phyloP scores from a whole-genome alignment of 1,140 invertebrate genomes.

The Anadara kagoshimensis region DNA sequence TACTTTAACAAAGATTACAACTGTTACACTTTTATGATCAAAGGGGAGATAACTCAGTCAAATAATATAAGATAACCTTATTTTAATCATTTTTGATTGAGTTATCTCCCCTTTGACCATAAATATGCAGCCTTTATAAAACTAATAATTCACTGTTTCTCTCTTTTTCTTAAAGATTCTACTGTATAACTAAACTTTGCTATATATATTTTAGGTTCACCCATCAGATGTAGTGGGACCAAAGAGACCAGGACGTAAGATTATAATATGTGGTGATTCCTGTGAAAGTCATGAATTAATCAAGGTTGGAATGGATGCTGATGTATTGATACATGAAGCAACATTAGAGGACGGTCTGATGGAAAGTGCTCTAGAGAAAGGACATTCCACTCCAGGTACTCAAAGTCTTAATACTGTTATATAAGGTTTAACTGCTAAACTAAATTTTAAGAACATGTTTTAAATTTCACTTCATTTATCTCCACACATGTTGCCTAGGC shows the following conservation, averaged over 20 bases:
- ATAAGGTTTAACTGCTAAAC: background rate
- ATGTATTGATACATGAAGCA: constrained; percentile 75
- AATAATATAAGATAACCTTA: no score
- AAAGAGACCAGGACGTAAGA: constrained; percentile 65
- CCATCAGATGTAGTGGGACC: constrained; percentile 70
- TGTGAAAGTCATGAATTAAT: constrained; percentile 66
- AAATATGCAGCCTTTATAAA: no score
- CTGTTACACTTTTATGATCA: no score
- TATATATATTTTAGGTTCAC: constrained; percentile 54
- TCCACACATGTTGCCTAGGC: background rate
- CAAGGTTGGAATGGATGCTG: constrained; percentile 66
- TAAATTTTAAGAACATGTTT: no score
- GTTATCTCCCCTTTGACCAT: no score
- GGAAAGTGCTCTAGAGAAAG: constrained; percentile 71
- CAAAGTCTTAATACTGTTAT: background rate
- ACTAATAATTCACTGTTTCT: no score
- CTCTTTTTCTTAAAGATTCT: no score
- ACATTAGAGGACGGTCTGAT: constrained; percentile 70
- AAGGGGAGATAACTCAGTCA: no score
- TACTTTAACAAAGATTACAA: no score
- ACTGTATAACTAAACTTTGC: background rate
- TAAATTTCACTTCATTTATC: background rate
- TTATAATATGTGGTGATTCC: constrained; percentile 74
- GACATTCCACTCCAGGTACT: constrained; percentile 75
- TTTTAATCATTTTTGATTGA: no score